phyloP scores from a whole-genome alignment of 53 echinoderm and acorn worm genomes.

The Temnopleurus reevesii region DNA sequence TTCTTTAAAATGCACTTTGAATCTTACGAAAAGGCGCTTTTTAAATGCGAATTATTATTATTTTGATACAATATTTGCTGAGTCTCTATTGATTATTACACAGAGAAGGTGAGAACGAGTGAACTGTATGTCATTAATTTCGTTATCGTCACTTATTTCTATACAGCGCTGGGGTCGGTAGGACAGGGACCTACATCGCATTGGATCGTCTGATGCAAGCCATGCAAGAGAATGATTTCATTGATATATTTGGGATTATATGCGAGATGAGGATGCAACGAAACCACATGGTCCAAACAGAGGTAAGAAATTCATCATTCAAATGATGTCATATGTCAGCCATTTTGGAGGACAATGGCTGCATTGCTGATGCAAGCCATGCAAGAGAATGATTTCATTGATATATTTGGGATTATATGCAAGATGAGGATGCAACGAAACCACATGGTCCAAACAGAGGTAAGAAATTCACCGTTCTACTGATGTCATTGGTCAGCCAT shows the following conservation, averaged over 20 bases:
- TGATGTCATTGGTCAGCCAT: too few relatives aligned
- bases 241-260: conserved; percentile 69
- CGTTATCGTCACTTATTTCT: background rate
- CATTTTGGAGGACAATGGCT: too few relatives aligned
- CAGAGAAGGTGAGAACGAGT: too few relatives aligned
- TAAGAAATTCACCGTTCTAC: conserved; percentile 3
- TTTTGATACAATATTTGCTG: too few relatives aligned
- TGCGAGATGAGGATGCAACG: conserved; percentile 68
- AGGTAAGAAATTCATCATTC: conserved; percentile 49
- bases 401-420: conserved; percentile 67
- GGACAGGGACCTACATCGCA: conserved; percentile 69
- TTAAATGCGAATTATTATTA: too few relatives aligned
- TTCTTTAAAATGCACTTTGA: too few relatives aligned
- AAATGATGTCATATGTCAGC: too few relatives aligned
- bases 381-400: conserved; percentile 62
- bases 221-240: conserved; percentile 63
- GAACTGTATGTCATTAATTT: too few relatives aligned
- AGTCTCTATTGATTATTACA: too few relatives aligned
- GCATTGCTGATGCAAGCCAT: conserved; percentile 60
- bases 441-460: conserved; percentile 77
- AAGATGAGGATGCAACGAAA: conserved; percentile 67
- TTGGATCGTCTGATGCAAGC: conserved; percentile 59
- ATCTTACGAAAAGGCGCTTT: too few relatives aligned
- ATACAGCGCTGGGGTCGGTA: conserved; percentile 69
- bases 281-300: conserved; percentile 73